Base-by-base conservation (phyloP, 30 jellyfish, hydroid and myxozoan species). In the Hydractinia echinata region DNA sequence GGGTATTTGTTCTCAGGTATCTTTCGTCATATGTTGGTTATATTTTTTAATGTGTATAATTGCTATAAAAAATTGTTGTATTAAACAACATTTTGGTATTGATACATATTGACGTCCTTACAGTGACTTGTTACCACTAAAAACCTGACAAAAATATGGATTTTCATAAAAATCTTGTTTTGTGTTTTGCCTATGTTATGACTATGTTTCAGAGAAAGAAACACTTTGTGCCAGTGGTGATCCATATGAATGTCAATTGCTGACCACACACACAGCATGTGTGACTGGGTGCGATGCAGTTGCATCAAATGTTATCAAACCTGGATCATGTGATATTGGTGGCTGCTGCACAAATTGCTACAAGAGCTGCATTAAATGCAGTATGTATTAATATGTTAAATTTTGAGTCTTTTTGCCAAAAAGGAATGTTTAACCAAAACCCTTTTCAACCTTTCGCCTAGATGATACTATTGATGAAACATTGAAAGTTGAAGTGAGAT, bases 281-380 rank as follows among this genome's bases (percentile, higher is more conserved):
- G 51, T 20, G 39, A 55, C 87, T 30, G 88, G 87, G 30, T 89
- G 96, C 76, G 95, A 89, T 76, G 88, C 73, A 13, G 79, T 54
- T 53, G 96, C 96, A 8, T 89, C 96, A 14, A 79, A 71, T 1
- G 94, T 95, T 20, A 16, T 89, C 81, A 87, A 72, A 21, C 90
- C 90, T 61, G 87, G 91, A 70, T 79, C 95, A 13, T 89, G 96
- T 54, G 77, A 89, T 81, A 55, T 50, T 21, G 60, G 89, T 61
- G 89, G 89, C 21, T 89, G 96, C 79, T 89, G 96, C 68, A 16
- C 56, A 15, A 78, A 69, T 84, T 89, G 96, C 81, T 89, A 83
- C 87, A 73, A 84, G 39, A 19, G 13, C 39, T 89, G 96, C 83
- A 67, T 73, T 8, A 89, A 84, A 56, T 89, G 96, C 88, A 51